Percentiles rank a stretch among this genome's conserved stretches.
Evolutionary conservation across 1,140 invertebrate genomes (phyloP).

Genomic region (Anadara kagoshimensis): DNA sequence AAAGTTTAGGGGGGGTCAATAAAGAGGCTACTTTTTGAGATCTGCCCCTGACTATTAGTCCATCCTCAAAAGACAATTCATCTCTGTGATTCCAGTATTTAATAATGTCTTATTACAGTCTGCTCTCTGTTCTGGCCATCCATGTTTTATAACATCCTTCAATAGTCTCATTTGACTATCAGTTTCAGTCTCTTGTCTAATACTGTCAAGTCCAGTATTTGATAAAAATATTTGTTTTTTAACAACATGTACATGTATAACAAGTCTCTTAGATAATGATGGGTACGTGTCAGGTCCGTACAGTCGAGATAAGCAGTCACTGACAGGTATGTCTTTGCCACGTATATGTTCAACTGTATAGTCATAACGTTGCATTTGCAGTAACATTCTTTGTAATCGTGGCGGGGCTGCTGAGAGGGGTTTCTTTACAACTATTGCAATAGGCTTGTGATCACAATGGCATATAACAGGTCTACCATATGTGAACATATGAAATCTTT

Average conservation of each 20-base stretch:
- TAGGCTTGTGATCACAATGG: constrained; percentile 69
- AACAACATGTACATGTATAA: constrained; percentile 23
- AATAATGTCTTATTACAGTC: background rate
- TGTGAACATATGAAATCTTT: constrained; percentile 76
- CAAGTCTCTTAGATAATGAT: constrained; percentile 10
- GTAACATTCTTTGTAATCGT: constrained; percentile 53
- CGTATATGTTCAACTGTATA: constrained; percentile 42
- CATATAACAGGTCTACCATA: constrained; percentile 67
- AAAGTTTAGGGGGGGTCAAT: too few relatives aligned
- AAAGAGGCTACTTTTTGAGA: too few relatives aligned
- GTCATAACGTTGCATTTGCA: constrained; percentile 47
- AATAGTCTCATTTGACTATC: constrained; percentile 27
- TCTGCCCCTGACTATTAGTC: constrained; percentile 40
- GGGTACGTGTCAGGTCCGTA: constrained; percentile 23
- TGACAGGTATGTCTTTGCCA: constrained; percentile 41
- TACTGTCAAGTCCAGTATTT: constrained; percentile 7
- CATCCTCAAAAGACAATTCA: constrained; percentile 24
- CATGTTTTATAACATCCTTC: constrained; percentile 3
- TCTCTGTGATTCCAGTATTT: constrained; percentile 39
- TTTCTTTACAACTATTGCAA: constrained; percentile 40
- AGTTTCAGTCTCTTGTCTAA: background rate
- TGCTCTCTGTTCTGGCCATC: constrained; percentile 21
- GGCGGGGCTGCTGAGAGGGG: constrained; percentile 31
- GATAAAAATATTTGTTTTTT: constrained; percentile 11
- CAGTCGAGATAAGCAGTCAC: constrained; percentile 46